Evolutionary conservation across 2,888 invertebrate genomes (phyloP), one percentile per base, ranked within the genome.

Genomic region (Busseola fusca): DNA sequence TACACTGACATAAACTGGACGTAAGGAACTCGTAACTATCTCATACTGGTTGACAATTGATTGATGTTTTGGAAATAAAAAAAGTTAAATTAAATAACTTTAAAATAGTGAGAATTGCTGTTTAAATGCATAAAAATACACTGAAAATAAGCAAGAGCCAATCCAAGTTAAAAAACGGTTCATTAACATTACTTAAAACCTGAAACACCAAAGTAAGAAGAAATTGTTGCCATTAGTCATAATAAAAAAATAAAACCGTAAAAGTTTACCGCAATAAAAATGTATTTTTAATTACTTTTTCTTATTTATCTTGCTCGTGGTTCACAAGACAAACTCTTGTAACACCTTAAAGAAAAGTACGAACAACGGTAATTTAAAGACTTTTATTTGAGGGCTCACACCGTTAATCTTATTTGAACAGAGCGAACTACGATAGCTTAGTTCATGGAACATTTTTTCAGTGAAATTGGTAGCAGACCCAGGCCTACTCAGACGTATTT

Each of bases 241-340:
- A 84, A 84, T 83, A 84, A 84, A 84, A 72, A 80, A 81, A 71
- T 68, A 72, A 69, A 75, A 66, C 65, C 72, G 48, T 72, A 74
- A 80, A 80, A 84, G 72, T 84, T 76, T 60, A 70, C 54, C 63
- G 81, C 73, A 81, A 77, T 79, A 76, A 77, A 84, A 80, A 84
- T 81, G 83, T 84, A 74, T 76, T 79, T 80, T 84, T 84, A 84
- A 84, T 84, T 84, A 81, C 72, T 79, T 84, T 84, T 81, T 76
- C 64, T 80, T 82, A 77, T 79, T 81, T 82, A 74, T 71, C 54
- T 69, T 71, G 60, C 45, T 37, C 64, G 73, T 57, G 76, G 57
- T 82, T 73, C 65, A 67, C 69, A 68, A 77, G 74, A 80, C 69
- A 64, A 80, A 73, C 65, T 65, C 72, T 67, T 59, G 52, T 59